A percentile compares a stretch with the other conserved stretches of the same genome.
Conservation (phyloP, 2,888 invertebrate species). For the Mesochorus sp. region DNA sequence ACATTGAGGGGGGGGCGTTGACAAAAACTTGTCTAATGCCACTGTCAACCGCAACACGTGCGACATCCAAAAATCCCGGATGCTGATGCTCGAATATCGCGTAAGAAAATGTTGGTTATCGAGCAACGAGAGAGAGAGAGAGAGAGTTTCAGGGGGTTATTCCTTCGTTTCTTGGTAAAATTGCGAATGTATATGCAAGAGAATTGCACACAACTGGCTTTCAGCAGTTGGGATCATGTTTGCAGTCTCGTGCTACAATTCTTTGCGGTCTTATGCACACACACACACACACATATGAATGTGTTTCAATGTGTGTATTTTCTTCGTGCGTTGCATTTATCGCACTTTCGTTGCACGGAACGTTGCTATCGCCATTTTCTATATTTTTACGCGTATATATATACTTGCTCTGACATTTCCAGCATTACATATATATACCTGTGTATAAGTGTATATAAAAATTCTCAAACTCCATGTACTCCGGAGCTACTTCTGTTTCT, state of each 20-base stretch:
- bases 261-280: not conserved
- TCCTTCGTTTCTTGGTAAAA: too few species aligned
- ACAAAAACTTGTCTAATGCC: slow-evolving; percentile 57
- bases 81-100: slow-evolving; percentile 26
- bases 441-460: slow-evolving; percentile 5
- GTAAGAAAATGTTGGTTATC: slow-evolving; percentile 23
- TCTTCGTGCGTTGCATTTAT: slow-evolving; percentile 2
- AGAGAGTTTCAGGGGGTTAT: too few species aligned
- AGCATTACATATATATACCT: slow-evolving; percentile 1
- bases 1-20: slow-evolving; percentile 18
- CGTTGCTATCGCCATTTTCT: slow-evolving; percentile 31
- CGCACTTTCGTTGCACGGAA: slow-evolving; percentile 13
- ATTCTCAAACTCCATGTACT: slow-evolving; percentile 23
- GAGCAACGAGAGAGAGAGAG: slow-evolving; percentile 41
- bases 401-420: slow-evolving; percentile 7
- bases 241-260: too few species aligned
- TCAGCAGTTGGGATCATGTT: too few species aligned
- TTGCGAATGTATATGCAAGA: too few species aligned
- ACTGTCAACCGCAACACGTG: slow-evolving; percentile 55
- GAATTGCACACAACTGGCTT: too few species aligned
- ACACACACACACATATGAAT: not conserved
- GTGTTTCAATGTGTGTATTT: not conserved
- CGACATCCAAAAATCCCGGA: slow-evolving; percentile 36
- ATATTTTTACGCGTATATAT: slow-evolving; percentile 17
- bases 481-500: slow-evolving; percentile 25